phyloP scores from a whole-genome alignment of 53 echinoderm and acorn worm genomes.

The Astropecten irregularis region DNA sequence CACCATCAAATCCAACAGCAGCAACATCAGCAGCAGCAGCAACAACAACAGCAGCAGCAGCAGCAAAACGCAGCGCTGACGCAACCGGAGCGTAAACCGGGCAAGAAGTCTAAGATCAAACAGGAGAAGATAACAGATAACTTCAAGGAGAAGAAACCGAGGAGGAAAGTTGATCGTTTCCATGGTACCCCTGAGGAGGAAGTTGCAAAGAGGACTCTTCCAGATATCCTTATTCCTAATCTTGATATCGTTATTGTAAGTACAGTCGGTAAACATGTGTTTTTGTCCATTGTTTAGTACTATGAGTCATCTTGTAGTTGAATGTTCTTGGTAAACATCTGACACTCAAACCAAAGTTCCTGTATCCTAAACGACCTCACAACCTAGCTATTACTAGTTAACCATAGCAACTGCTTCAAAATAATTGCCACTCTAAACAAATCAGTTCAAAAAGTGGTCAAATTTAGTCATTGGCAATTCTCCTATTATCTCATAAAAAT shows the following conservation, averaged over 20 bases:
- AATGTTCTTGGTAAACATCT: not conserved
- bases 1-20: constrained; percentile 66
- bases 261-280: too few relatives aligned
- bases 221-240: constrained; percentile 83
- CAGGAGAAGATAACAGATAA: constrained; percentile 90
- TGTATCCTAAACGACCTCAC: not conserved
- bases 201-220: constrained; percentile 91
- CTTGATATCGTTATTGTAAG: constrained; percentile 98
- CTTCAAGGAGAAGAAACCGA: constrained; percentile 95
- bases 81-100: constrained; percentile 45
- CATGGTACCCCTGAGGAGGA: constrained; percentile 98
- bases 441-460: too few relatives aligned
- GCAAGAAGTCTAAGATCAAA: constrained; percentile 78
- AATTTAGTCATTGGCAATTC: too few relatives aligned
- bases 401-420: too few relatives aligned
- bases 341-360: not conserved
- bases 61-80: constrained; percentile 41
- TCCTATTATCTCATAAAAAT: too few relatives aligned
- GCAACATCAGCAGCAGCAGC: constrained; percentile 57
- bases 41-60: constrained; percentile 52
- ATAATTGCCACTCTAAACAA: too few relatives aligned
- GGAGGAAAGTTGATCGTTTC: constrained; percentile 94
- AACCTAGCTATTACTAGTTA: too few relatives aligned
- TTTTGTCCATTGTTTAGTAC: too few relatives aligned
- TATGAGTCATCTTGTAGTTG: too few relatives aligned